Percentiles rank a stretch among this genome's conserved stretches.
phyloP scores from a whole-genome alignment of 2,113 vertebrate species.

The Corythornis madagascariensis region DNA sequence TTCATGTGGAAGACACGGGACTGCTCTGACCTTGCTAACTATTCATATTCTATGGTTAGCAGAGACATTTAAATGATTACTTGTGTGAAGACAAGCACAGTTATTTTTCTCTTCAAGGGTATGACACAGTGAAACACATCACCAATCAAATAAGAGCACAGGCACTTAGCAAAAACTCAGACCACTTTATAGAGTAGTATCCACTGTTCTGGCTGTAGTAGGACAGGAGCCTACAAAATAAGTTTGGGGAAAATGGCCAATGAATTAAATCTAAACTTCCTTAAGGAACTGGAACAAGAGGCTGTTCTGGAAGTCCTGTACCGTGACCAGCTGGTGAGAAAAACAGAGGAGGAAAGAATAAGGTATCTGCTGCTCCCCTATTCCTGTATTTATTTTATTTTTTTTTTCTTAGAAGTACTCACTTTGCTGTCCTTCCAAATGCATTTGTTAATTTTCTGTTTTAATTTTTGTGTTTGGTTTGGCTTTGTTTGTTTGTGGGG shows the following conservation, averaged over 20 bases:
- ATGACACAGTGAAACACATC: background rate
- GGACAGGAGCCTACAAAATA: background rate
- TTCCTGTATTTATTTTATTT: background rate
- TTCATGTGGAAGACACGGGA: background rate
- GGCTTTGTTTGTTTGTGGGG: no score
- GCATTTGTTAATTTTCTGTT: background rate
- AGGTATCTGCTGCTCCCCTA: conserved; percentile 68
- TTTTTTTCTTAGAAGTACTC: background rate
- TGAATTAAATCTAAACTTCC: conserved; percentile 78
- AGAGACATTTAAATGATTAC: background rate
- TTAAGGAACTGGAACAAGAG: conserved; percentile 83
- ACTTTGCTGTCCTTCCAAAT: background rate
- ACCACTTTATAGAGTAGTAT: background rate
- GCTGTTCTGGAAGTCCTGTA: conserved; percentile 86
- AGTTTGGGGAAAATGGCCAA: conserved; percentile 56
- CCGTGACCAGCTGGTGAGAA: conserved; percentile 83
- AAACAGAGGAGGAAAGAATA: conserved; percentile 84
- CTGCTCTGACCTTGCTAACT: background rate
- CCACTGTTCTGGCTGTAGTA: background rate
- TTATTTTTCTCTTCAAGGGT: background rate
- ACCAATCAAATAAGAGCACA: background rate
- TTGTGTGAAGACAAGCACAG: background rate
- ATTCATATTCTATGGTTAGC: background rate
- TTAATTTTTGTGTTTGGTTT: background rate
- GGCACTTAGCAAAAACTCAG: background rate